These are phyloP conservation scores for Callospermophilus lateralis DNA, from an alignment of 2,113 vertebrate species.

Conservation along the genomic window DNA sequence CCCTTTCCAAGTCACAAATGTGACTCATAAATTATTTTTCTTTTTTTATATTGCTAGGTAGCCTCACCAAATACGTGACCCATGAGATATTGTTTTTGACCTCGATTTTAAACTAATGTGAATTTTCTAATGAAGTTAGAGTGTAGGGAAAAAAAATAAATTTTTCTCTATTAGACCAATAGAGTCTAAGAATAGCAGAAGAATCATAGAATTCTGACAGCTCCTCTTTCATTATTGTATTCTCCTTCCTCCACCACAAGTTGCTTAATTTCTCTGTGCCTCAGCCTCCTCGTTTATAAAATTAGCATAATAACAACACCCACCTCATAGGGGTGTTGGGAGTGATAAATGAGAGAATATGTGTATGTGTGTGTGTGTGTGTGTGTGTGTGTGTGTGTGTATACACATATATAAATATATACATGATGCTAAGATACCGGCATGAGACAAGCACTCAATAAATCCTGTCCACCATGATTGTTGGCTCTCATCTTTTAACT, in stretches of 20 bases:
- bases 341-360: background rate
- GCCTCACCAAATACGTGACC: slow-evolving; percentile 11
- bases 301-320: background rate
- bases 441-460: background rate
- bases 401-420: too few relatives aligned
- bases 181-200: background rate
- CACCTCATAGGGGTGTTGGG: background rate
- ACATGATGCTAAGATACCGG: background rate
- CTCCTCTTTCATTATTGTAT: background rate
- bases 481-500: background rate
- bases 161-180: background rate
- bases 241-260: background rate
- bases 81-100: background rate
- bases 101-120: background rate
- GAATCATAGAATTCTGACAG: background rate
- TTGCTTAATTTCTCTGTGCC: slow-evolving; percentile 30
- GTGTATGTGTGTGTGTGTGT: too few relatives aligned
- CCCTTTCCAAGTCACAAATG: background rate
- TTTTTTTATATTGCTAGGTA: background rate
- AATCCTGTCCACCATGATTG: background rate
- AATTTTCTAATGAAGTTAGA: slow-evolving; percentile 36
- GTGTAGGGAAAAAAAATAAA: background rate
- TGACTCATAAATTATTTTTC: background rate
- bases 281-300: slow-evolving; percentile 26
- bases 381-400: too few relatives aligned